Percentiles rank a stretch among this genome's conserved stretches.
Conservation (phyloP, 2,113 vertebrate genomes). For the Nycticebus coucang region DNA sequence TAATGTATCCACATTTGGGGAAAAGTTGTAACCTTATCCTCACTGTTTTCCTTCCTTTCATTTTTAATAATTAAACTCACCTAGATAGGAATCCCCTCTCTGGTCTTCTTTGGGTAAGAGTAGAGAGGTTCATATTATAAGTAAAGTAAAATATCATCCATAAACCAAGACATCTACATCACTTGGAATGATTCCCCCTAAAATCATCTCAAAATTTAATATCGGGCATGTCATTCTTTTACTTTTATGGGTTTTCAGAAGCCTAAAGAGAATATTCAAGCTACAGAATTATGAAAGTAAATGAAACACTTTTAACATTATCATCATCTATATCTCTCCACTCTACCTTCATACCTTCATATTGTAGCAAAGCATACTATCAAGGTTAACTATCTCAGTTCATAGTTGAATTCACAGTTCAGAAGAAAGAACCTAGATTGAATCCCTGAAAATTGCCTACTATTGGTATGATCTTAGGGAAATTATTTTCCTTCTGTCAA, state of each 20-base stretch:
- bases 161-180: not conserved
- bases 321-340: not conserved
- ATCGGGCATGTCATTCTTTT: not conserved
- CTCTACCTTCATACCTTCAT: not conserved
- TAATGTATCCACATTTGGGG: not conserved
- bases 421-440: not conserved
- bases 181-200: not conserved
- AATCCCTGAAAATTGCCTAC: not conserved
- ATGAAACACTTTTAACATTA: not conserved
- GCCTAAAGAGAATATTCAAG: not conserved
- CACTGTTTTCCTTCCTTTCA: not conserved
- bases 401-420: not conserved
- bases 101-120: not conserved
- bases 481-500: constrained; percentile 5
- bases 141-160: not conserved
- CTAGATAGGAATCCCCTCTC: not conserved
- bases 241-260: not conserved
- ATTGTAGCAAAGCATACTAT: not conserved
- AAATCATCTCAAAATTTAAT: not conserved
- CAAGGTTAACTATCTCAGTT: not conserved
- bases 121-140: not conserved
- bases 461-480: not conserved
- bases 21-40: not conserved
- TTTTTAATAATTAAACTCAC: not conserved
- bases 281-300: not conserved